A percentile compares a stretch with the other conserved stretches of the same genome.
Conservation (phyloP, 2,113 vertebrate genomes). For the Oreochromis niloticus region DNA sequence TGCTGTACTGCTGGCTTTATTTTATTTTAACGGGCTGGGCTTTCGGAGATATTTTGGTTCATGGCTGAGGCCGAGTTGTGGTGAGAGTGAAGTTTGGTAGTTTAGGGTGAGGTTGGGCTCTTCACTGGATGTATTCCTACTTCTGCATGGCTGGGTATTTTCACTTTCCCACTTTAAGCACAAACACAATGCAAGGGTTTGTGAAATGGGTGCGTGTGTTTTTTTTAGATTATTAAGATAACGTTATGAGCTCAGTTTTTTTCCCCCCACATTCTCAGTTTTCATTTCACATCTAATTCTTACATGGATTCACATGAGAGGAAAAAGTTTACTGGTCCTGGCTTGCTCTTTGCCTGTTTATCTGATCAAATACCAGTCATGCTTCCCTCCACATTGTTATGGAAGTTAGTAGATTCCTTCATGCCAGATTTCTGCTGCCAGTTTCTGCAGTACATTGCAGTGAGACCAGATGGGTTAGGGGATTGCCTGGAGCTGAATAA, state of each 20-base stretch:
- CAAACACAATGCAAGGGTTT: neutral
- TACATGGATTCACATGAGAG: neutral
- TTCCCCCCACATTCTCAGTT: neutral
- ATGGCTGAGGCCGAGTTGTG: neutral
- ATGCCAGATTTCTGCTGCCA: neutral
- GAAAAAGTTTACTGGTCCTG: neutral
- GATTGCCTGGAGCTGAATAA: neutral
- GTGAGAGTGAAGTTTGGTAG: neutral
- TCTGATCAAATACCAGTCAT: neutral
- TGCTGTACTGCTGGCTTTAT: neutral
- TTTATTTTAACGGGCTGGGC: neutral
- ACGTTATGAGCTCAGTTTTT: neutral
- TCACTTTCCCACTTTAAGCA: neutral
- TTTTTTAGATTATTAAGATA: neutral
- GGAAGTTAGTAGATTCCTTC: neutral
- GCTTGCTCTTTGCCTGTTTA: neutral
- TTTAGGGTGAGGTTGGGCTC: constrained; percentile 1
- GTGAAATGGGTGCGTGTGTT: neutral
- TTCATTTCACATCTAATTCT: neutral
- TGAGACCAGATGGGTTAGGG: neutral
- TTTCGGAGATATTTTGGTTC: constrained; percentile 28
- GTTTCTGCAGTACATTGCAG: neutral
- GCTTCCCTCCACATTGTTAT: neutral
- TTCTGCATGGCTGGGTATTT: neutral
- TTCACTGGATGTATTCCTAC: constrained; percentile 4